Evolutionary conservation across 2,888 invertebrate genomes (phyloP).

Genomic region (Hirtodrosophila confusa): DNA sequence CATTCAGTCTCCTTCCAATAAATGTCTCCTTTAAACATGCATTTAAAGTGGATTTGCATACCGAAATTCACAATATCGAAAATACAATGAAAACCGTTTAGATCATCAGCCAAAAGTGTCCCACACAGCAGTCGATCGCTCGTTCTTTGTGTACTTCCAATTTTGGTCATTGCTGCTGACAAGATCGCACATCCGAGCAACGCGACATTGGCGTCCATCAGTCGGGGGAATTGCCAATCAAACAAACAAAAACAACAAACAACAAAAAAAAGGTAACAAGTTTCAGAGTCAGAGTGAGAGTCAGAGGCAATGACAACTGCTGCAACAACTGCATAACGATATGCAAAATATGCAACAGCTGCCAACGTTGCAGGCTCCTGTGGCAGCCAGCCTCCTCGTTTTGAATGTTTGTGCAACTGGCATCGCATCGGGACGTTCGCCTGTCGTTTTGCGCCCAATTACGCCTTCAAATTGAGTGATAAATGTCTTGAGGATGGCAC

Average conservation of each 20-base stretch:
- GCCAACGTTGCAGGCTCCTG: conserved; percentile 37
- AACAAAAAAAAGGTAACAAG: no score
- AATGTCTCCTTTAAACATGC: background rate
- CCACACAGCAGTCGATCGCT: conserved; percentile 36
- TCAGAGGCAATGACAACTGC: conserved; percentile 21
- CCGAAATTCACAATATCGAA: conserved; percentile 34
- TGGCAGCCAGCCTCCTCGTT: conserved; percentile 15
- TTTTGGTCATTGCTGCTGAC: conserved; percentile 54
- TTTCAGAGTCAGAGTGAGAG: background rate
- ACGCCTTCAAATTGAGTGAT: conserved; percentile 81
- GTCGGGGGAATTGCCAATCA: conserved; percentile 44
- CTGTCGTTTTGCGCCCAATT: conserved; percentile 80
- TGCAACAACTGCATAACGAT: conserved; percentile 72
- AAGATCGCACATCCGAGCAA: conserved; percentile 52
- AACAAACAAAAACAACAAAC: conserved; percentile 7
- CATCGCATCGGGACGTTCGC: conserved; percentile 30
- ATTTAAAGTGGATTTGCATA: conserved; percentile 43
- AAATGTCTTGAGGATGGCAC: conserved; percentile 79
- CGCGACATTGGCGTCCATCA: conserved; percentile 51
- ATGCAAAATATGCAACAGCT: conserved; percentile 78
- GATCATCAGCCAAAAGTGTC: conserved; percentile 50
- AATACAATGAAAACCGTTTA: conserved; percentile 44
- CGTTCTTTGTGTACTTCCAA: conserved; percentile 36
- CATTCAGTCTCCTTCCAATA: no score
- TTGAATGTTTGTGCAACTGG: conserved; percentile 28